Evolutionary conservation across 2,888 invertebrate genomes (phyloP).

Genomic region (Siphlonurus alternatus): DNA sequence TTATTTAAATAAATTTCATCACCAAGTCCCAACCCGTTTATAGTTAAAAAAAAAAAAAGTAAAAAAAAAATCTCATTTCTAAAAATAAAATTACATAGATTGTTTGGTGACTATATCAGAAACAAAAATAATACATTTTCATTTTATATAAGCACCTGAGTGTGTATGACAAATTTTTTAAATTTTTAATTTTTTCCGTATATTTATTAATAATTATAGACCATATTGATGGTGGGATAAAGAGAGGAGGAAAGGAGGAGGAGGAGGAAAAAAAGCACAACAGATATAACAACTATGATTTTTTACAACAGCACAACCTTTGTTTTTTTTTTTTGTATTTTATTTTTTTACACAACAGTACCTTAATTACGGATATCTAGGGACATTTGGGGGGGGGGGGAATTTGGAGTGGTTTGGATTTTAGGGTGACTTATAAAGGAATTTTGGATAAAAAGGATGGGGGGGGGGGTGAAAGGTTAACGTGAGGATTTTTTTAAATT

Average conservation of each 20-base stretch:
- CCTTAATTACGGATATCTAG: slow-evolving; percentile 16
- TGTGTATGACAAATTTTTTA: not conserved
- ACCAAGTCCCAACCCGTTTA: not conserved
- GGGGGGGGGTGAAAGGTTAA: not conserved
- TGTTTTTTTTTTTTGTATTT: slow-evolving; percentile 19
- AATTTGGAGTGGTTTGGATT: too few relatives aligned
- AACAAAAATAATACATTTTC: too few relatives aligned
- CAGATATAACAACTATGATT: slow-evolving; percentile 29
- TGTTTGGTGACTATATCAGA: too few relatives aligned
- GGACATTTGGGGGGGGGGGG: not conserved
- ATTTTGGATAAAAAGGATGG: not conserved
- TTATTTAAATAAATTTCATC: not conserved
- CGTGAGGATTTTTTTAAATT: not conserved
- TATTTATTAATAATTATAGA: not conserved
- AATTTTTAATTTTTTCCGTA: not conserved
- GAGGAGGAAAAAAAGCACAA: slow-evolving; percentile 27
- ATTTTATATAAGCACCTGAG: not conserved
- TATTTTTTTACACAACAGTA: slow-evolving; percentile 19
- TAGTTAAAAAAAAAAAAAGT: not conserved
- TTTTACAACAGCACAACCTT: slow-evolving; percentile 31
- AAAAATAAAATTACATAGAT: not conserved
- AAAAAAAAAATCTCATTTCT: not conserved
- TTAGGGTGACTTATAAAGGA: not conserved
- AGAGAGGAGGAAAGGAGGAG: slow-evolving; percentile 19
- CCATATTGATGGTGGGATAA: not conserved